These are phyloP conservation scores for Cerastis leucographa DNA, from an alignment of 2,888 invertebrate genomes.

Conservation along the genomic window DNA sequence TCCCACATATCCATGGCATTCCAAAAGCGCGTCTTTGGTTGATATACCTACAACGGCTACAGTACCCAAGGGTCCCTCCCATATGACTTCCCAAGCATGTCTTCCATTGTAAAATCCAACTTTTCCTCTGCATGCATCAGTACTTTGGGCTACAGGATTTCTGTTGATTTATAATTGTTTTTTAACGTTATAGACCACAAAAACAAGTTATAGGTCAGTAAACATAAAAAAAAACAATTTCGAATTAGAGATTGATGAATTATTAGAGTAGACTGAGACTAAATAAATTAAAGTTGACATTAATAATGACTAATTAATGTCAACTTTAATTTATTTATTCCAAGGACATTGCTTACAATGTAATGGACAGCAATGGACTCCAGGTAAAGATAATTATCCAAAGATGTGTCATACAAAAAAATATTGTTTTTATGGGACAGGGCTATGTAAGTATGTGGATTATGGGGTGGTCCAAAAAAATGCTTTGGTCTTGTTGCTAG, in stretches of 20 bases:
- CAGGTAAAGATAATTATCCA: neutral
- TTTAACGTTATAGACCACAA: neutral
- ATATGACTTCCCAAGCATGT: slow-evolving; percentile 99
- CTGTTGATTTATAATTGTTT: slow-evolving; percentile 82
- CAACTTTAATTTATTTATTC: no score
- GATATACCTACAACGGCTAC: slow-evolving; percentile 99
- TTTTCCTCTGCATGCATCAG: slow-evolving; percentile 98
- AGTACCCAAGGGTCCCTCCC: slow-evolving; percentile 99
- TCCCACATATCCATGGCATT: slow-evolving; percentile 98
- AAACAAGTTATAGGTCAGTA: neutral
- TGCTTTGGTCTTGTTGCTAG: no score
- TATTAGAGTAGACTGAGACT: no score
- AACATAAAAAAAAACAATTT: neutral
- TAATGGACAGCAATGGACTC: no score
- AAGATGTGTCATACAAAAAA: neutral
- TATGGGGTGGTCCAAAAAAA: no score
- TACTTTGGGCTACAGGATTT: slow-evolving; percentile 99
- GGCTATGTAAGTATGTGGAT: no score
- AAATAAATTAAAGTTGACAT: no score
- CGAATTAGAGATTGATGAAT: no score
- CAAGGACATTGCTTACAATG: no score
- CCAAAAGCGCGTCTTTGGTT: slow-evolving; percentile 97
- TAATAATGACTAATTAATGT: no score
- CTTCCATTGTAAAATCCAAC: slow-evolving; percentile 97
- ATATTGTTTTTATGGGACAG: neutral